Conservation (phyloP, 2,888 invertebrate species). For the Erannis defoliaria region DNA sequence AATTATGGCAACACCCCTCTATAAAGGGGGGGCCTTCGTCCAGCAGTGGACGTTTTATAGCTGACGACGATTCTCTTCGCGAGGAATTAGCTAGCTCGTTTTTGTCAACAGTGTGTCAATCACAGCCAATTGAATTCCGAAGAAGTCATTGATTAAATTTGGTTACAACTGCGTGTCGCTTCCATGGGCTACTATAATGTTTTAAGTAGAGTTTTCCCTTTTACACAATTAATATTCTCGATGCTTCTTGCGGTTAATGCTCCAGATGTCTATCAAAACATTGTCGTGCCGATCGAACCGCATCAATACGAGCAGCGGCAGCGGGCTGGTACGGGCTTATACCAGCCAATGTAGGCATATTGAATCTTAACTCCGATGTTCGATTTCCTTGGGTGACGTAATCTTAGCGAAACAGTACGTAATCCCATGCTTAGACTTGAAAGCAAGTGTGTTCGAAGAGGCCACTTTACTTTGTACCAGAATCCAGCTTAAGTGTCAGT, state of each 20-base stretch:
- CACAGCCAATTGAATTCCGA: too few species aligned
- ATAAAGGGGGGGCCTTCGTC: too few species aligned
- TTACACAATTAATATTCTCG: not conserved
- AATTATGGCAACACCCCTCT: too few species aligned
- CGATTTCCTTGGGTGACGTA: conserved; percentile 36
- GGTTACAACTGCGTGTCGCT: too few species aligned
- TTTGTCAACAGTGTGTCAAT: too few species aligned
- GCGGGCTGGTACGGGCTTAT: conserved; percentile 58
- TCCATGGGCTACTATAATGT: not conserved
- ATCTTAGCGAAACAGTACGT: conserved; percentile 19
- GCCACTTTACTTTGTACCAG: too few species aligned
- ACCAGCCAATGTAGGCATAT: conserved; percentile 41
- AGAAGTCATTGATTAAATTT: too few species aligned
- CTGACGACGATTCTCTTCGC: too few species aligned
- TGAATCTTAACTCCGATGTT: conserved; percentile 42
- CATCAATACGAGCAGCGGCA: conserved; percentile 50
- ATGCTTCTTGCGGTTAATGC: not conserved
- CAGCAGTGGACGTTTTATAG: too few species aligned
- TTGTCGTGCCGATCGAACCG: conserved; percentile 51
- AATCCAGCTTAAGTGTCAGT: too few species aligned
- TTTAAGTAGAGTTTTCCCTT: not conserved
- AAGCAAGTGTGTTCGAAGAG: not conserved
- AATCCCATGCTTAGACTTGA: not conserved
- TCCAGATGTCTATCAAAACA: conserved; percentile 30
- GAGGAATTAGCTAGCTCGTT: too few species aligned